These are phyloP conservation scores for Girardia tigrina DNA, from an alignment of 2,888 invertebrate species.

Conservation along the genomic window DNA sequence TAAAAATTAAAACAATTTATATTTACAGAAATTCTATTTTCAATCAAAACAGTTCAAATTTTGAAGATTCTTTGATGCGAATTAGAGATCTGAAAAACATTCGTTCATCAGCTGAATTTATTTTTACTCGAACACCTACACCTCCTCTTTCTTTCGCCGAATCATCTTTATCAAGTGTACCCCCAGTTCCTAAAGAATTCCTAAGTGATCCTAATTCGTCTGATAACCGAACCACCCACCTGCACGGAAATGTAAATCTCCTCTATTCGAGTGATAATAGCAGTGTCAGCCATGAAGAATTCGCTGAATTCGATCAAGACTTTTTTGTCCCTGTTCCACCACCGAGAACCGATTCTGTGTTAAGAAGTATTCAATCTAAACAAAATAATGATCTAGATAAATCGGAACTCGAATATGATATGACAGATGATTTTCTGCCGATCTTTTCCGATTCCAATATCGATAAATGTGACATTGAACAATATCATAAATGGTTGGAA, in stretches of 20 bases:
- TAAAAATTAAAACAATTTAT: too few species aligned
- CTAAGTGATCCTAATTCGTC: background rate
- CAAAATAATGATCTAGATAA: background rate
- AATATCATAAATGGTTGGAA: background rate
- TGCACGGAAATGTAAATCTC: background rate
- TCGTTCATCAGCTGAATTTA: background rate
- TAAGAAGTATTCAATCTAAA: background rate
- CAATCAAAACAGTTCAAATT: too few species aligned
- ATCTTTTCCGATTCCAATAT: background rate
- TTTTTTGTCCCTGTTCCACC: background rate
- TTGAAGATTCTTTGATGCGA: background rate
- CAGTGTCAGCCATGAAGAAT: constrained; percentile 5
- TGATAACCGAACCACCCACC: background rate
- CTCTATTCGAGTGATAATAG: constrained; percentile 16
- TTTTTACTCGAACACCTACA: background rate
- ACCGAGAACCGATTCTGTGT: background rate
- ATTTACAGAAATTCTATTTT: too few species aligned
- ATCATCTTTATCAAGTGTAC: background rate
- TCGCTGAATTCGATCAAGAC: background rate
- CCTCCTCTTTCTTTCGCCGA: background rate
- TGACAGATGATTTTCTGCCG: constrained; percentile 8
- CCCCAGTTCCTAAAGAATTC: background rate
- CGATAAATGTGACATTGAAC: constrained; percentile 19
- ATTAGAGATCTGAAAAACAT: background rate
- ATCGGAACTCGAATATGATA: background rate